A percentile compares a stretch with the other conserved stretches of the same genome.
Evolutionary conservation across 1,140 invertebrate genomes (phyloP).

Genomic region (Drosophila kohkoa): DNA sequence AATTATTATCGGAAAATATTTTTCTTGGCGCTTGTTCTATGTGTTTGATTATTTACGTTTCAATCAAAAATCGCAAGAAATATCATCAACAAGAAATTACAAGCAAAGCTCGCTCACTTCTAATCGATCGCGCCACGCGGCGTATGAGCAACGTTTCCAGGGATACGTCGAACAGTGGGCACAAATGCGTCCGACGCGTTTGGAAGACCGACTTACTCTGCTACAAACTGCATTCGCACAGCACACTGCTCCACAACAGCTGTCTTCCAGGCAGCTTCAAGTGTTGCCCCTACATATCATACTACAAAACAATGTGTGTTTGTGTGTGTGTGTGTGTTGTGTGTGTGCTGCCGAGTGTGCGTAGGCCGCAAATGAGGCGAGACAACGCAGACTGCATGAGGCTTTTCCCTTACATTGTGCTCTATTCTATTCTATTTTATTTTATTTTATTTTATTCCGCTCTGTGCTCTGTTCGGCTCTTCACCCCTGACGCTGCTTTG

Average conservation of each 20-base stretch:
- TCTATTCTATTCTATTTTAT: conserved; percentile 36
- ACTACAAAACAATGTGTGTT: background rate
- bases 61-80: conserved; percentile 63
- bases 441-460: conserved; percentile 29
- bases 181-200: conserved; percentile 61
- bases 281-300: conserved; percentile 3
- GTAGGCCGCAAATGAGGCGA: conserved; percentile 74
- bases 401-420: conserved; percentile 24
- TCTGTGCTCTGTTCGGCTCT: conserved; percentile 12
- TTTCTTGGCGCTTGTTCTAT: conserved; percentile 56
- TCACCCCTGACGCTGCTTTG: background rate
- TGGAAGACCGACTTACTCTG: conserved; percentile 79
- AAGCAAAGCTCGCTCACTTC: conserved; percentile 26
- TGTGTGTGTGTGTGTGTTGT: conserved; percentile 15
- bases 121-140: conserved; percentile 66
- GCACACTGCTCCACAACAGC: conserved; percentile 66
- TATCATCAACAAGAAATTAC: conserved; percentile 59
- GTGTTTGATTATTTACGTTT: conserved; percentile 70
- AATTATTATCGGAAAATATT: conserved; percentile 66
- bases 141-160: conserved; percentile 63
- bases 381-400: conserved; percentile 58
- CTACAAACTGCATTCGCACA: conserved; percentile 50
- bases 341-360: conserved; percentile 42
- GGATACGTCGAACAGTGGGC: background rate
- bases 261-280: conserved; percentile 72